Percentiles rank a stretch among this genome's conserved stretches.
phyloP scores from a whole-genome alignment of 2,113 vertebrate species.

The Alexandromys fortis region DNA sequence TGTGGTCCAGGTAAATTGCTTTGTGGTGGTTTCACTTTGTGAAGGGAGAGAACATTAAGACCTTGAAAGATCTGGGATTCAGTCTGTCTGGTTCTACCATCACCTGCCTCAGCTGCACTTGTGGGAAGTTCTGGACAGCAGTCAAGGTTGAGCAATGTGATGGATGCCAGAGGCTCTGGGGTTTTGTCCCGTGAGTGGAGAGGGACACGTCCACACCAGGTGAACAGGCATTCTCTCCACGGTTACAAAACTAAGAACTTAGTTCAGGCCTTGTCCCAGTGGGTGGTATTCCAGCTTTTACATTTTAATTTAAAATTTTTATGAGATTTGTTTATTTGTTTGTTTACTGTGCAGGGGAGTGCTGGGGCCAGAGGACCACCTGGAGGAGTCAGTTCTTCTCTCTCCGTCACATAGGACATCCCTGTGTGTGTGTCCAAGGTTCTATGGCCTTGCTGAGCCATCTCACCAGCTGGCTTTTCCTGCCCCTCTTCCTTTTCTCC shows the following conservation, averaged over 20 bases:
- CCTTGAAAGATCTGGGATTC: not conserved
- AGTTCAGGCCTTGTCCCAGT: not conserved
- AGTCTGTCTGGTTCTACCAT: not conserved
- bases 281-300: not conserved
- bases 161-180: not conserved
- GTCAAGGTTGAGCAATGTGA: not conserved
- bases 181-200: not conserved
- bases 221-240: not conserved
- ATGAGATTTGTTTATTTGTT: not conserved
- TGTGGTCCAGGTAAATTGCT: conserved; percentile 64
- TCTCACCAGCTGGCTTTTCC: not conserved
- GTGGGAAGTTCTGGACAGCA: not conserved
- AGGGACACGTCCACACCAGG: not conserved
- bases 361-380: too few species aligned
- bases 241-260: not conserved
- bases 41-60: conserved; percentile 3
- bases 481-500: too few species aligned
- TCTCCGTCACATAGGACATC: not conserved
- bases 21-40: conserved; percentile 60
- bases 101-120: conserved; percentile 32
- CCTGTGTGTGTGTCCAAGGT: too few species aligned
- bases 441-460: not conserved
- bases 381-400: not conserved
- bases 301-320: not conserved
- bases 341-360: not conserved